These are phyloP conservation scores for Pithys albifrons DNA, from an alignment of 2,113 vertebrate genomes.

Conservation along the genomic window DNA sequence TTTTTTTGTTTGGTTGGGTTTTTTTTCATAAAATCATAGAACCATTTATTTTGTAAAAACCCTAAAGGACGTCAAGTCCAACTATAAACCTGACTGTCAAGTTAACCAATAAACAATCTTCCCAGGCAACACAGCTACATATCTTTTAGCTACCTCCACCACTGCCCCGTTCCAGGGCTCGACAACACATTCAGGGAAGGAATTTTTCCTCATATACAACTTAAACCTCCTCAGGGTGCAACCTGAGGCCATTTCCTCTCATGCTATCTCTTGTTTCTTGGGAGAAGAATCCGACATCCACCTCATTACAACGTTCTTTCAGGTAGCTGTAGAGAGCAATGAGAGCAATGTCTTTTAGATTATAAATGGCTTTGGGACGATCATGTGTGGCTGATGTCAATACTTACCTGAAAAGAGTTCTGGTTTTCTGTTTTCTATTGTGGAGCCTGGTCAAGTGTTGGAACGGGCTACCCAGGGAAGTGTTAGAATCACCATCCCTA, in stretches of 20 bases:
- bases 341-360: not conserved
- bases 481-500: not conserved
- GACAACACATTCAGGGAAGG: not conserved
- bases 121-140: fast-evolving
- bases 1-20: too few relatives aligned
- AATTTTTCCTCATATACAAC: not conserved
- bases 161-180: not conserved
- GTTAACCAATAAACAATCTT: not conserved
- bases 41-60: fast-evolving
- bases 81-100: not conserved
- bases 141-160: not conserved
- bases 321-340: not conserved
- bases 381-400: not conserved
- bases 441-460: not conserved
- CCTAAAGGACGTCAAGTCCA: fast-evolving
- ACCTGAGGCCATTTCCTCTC: not conserved
- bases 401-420: not conserved
- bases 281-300: fast-evolving
- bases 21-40: not conserved
- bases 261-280: not conserved
- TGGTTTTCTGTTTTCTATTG: not conserved
- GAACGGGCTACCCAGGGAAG: not conserved
- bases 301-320: not conserved
- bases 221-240: not conserved
- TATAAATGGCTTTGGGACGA: not conserved